Percentiles rank a stretch among this genome's conserved stretches.
phyloP scores from a whole-genome alignment of 2,113 vertebrate genomes.

The Elephas maximus region DNA sequence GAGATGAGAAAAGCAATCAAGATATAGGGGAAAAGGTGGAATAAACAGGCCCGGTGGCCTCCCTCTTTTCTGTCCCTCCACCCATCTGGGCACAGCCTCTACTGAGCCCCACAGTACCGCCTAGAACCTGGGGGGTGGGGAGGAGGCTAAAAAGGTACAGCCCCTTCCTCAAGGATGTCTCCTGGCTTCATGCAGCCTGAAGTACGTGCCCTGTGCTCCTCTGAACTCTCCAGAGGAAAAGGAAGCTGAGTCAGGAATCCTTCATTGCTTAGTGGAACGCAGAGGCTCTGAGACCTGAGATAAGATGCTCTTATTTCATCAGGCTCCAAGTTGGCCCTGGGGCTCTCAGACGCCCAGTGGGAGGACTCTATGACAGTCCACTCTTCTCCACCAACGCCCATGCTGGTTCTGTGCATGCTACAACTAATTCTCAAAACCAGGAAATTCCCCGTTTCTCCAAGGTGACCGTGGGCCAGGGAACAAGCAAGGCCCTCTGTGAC shows the following conservation, averaged over 20 bases:
- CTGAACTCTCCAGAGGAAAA: background rate
- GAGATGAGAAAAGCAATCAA: background rate
- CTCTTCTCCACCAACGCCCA: background rate
- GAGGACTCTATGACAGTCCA: background rate
- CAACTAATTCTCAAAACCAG: background rate
- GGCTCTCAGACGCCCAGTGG: background rate
- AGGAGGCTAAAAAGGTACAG: background rate
- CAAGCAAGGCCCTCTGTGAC: background rate
- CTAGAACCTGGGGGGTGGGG: background rate
- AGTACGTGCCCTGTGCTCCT: fast-evolving
- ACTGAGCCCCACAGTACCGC: no score
- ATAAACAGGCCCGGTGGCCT: background rate
- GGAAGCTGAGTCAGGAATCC: background rate
- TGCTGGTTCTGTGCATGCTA: background rate
- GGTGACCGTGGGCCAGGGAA: background rate
- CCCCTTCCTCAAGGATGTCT: background rate
- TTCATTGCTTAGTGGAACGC: fast-evolving
- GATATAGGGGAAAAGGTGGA: background rate
- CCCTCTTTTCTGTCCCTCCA: background rate
- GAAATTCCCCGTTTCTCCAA: no score
- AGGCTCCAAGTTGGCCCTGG: fast-evolving
- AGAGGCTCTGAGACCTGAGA: background rate
- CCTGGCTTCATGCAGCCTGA: background rate
- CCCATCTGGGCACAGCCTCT: no score
- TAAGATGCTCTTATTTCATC: fast-evolving